Percentiles rank a stretch among this genome's conserved stretches.
Evolutionary conservation across 2,113 vertebrate species (phyloP).

Genomic region (Melanostigma gelatinosum): DNA sequence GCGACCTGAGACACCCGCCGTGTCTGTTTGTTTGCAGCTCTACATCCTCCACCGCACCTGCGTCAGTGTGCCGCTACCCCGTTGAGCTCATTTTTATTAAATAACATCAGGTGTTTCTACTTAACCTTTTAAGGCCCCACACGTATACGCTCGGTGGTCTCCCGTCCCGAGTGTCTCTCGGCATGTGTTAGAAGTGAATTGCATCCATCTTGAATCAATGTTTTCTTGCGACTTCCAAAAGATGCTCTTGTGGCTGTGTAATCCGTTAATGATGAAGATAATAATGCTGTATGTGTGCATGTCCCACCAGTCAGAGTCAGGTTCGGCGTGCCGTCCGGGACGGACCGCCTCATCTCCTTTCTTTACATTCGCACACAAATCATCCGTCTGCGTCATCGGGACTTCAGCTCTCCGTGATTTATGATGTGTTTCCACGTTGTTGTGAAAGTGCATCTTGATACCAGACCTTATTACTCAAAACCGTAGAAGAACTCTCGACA

Average conservation of each 20-base stretch:
- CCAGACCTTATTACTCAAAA: conserved; percentile 23
- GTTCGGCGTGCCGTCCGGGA: neutral
- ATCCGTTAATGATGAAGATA: neutral
- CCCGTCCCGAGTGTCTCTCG: neutral
- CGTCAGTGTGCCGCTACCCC: no score
- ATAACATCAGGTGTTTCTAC: conserved; percentile 65
- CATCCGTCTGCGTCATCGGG: conserved; percentile 12
- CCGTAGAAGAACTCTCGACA: neutral
- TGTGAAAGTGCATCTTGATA: conserved; percentile 20
- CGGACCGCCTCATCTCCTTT: neutral
- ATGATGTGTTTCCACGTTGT: conserved; percentile 2
- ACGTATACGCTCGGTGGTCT: conserved; percentile 31
- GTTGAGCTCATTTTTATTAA: neutral
- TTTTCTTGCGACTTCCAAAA: neutral
- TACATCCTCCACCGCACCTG: neutral
- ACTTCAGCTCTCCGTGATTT: neutral
- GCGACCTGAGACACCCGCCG: conserved; percentile 14
- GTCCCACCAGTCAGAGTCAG: neutral
- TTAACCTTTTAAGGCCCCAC: conserved; percentile 45
- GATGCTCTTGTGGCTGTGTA: neutral
- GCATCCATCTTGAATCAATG: conserved; percentile 13
- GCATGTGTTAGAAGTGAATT: conserved; percentile 16
- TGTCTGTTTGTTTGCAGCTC: conserved; percentile 48
- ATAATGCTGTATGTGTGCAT: neutral
- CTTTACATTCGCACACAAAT: conserved; percentile 12